Evolutionary conservation across 2,888 invertebrate species (phyloP), one percentile per base, ranked within the genome.

Genomic region (Dione juno): DNA sequence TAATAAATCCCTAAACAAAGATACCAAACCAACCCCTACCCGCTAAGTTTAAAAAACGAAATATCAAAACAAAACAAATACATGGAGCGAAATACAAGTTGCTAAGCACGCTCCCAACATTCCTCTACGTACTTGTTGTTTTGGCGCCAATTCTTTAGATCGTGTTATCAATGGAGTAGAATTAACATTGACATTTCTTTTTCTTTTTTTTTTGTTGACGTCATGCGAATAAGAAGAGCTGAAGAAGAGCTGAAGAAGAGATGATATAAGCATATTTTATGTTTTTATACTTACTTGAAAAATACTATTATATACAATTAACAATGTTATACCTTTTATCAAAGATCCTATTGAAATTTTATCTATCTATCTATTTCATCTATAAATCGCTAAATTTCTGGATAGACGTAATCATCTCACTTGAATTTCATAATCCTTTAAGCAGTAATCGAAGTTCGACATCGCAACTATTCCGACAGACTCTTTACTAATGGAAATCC

Each of bases 401-500:
- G 14, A 43, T 43, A 61, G 35, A 28, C 28, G 40, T 41, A 54
- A 67, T 68, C 61, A 59, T 45, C 59, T 45, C 70, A 54, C 64
- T 71, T 45, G 67, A 63, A 68, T 67, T 67, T 54, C 50, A 64
- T 71, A 73, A 74, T 81, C 81, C 66, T 70, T 67, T 45, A 82
- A 80, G 68, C 83, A 83, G 82, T 84, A 84, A 84, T 83, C 82
- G 82, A 81, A 76, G 76, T 79, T 80, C 81, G 81, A 82, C 83
- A 81, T 66, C 72, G 71, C 82, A 84, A 84, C 88, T 86, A 84
- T 84, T 80, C 84, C 84, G 77, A 84, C 87, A 84, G 86, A 84
- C 86, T 85, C 89, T 85, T 82, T 85, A 88, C 88, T 92, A 92
- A 92, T 91, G 92, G 90, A 88, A 92, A 88, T 85, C 85, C 90